A percentile compares a stretch with the other conserved stretches of the same genome.
Evolutionary conservation across 2,888 invertebrate genomes (phyloP).

Genomic region (Biston stratarius): DNA sequence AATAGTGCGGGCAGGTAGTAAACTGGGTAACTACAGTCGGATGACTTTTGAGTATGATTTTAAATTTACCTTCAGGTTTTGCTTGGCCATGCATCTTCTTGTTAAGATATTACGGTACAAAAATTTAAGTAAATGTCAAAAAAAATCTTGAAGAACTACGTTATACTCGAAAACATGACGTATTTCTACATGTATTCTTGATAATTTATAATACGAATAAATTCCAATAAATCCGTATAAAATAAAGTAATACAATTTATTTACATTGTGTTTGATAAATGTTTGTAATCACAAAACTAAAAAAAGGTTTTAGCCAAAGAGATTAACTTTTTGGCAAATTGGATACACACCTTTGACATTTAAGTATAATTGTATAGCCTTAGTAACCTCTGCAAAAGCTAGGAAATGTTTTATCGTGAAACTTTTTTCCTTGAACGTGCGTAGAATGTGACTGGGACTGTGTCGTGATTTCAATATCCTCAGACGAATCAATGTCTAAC

Average conservation of each 20-base stretch:
- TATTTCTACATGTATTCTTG: neutral
- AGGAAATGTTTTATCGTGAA: too few relatives aligned
- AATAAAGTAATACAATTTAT: neutral
- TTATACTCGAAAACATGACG: neutral
- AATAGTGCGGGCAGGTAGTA: too few relatives aligned
- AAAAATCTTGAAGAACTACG: neutral
- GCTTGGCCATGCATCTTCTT: slow-evolving; percentile 2
- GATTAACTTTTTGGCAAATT: too few relatives aligned
- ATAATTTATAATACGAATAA: neutral
- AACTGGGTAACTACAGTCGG: too few relatives aligned
- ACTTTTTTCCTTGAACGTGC: too few relatives aligned
- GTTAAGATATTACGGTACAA: neutral
- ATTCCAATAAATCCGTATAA: too few relatives aligned
- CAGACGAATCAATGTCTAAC: too few relatives aligned
- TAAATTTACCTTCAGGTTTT: slow-evolving; percentile 2
- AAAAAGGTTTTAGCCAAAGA: neutral
- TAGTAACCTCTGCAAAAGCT: too few relatives aligned
- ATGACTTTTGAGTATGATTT: neutral
- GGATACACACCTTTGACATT: too few relatives aligned
- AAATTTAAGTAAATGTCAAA: neutral
- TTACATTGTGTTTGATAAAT: neutral
- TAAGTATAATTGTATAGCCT: too few relatives aligned
- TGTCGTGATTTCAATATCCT: too few relatives aligned
- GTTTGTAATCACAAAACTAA: neutral
- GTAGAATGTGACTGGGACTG: too few relatives aligned